Percentiles rank a stretch among this genome's conserved stretches.
These are phyloP conservation scores for Eudasyphora cyanicolor DNA, from an alignment of 2,888 invertebrate species.

Conservation along the genomic window DNA sequence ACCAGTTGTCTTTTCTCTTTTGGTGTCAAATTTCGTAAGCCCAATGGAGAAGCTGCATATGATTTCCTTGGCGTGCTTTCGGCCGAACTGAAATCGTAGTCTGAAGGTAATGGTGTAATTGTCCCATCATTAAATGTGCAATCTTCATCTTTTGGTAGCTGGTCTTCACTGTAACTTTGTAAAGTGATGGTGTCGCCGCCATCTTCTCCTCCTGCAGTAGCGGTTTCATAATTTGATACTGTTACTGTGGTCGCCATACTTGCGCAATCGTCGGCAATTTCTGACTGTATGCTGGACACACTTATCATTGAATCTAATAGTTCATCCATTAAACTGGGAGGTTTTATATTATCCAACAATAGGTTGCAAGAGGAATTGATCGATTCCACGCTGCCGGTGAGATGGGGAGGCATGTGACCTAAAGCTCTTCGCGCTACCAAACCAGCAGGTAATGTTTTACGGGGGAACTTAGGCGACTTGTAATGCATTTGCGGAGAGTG, in stretches of 20 bases:
- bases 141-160: conserved; percentile 71
- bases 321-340: conserved; percentile 90
- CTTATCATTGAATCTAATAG: conserved; percentile 90
- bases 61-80: conserved; percentile 88
- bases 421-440: conserved; percentile 87
- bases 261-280: conserved; percentile 85
- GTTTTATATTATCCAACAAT: conserved; percentile 89
- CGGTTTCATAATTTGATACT: conserved; percentile 80
- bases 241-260: conserved; percentile 77
- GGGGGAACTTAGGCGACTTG: conserved; percentile 81
- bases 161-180: conserved; percentile 82
- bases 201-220: conserved; percentile 82
- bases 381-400: conserved; percentile 85
- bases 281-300: conserved; percentile 90
- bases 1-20: conserved; percentile 88
- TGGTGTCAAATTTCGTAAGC: conserved; percentile 83
- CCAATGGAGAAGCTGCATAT: conserved; percentile 72
- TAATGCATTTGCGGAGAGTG: conserved; percentile 71
- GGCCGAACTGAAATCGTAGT: conserved; percentile 87
- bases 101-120: conserved; percentile 85
- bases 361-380: conserved; percentile 82
- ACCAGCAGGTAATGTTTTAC: conserved; percentile 87
- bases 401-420: conserved; percentile 77
- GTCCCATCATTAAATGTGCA: conserved; percentile 73
- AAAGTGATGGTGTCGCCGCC: conserved; percentile 82